Conservation (phyloP, 2,888 invertebrate genomes). For the Yponomeuta sedellus region DNA sequence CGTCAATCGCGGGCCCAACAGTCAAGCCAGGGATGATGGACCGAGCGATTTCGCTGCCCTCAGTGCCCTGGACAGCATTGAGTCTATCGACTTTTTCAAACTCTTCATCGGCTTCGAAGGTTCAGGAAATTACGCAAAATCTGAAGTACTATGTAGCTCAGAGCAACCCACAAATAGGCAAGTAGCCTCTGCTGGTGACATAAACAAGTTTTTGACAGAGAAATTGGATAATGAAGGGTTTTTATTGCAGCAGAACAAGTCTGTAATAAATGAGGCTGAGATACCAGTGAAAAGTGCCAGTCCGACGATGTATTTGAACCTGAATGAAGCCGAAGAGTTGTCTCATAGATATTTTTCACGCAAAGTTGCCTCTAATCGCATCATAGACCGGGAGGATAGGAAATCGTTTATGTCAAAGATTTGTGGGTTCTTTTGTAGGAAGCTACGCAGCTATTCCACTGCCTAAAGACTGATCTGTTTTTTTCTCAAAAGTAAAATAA, state of each 20-base stretch:
- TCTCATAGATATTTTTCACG: background rate
- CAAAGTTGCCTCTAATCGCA: background rate
- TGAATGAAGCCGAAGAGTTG: conserved; percentile 35
- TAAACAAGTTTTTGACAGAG: conserved; percentile 45
- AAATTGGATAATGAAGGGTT: conserved; percentile 42
- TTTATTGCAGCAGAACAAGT: conserved; percentile 28
- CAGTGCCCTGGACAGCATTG: background rate
- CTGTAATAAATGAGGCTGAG: conserved; percentile 37
- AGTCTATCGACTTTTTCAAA: background rate
- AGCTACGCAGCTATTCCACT: conserved; percentile 40
- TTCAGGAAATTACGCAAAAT: background rate
- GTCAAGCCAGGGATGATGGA: background rate
- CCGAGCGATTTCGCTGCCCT: background rate
- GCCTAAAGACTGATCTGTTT: background rate
- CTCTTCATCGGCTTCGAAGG: background rate
- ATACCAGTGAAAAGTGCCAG: conserved; percentile 56
- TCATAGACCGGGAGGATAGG: conserved; percentile 29
- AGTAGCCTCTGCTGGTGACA: conserved; percentile 51
- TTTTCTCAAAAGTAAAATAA: background rate
- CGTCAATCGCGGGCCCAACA: background rate
- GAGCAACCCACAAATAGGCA: conserved; percentile 17
- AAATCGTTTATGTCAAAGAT: conserved; percentile 53
- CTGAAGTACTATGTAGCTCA: background rate
- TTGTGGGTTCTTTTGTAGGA: conserved; percentile 55
- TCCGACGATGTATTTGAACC: conserved; percentile 54